phyloP scores from a whole-genome alignment of 2,797 vertebrate species.

The Acanthurus lineatus region DNA sequence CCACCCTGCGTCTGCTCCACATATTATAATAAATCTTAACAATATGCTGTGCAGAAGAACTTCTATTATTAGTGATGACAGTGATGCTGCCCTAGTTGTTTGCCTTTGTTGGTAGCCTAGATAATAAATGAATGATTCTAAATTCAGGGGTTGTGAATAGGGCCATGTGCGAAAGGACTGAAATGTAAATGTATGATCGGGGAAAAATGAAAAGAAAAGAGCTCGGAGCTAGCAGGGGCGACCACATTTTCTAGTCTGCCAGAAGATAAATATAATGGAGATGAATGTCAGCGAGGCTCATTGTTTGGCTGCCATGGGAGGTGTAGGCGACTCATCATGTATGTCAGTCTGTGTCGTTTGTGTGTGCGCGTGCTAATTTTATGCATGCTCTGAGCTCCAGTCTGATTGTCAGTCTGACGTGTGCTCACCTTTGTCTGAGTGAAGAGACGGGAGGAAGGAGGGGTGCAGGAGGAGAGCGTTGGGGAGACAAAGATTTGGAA shows the following conservation, averaged over 20 bases:
- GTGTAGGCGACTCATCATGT: slow-evolving; percentile 63
- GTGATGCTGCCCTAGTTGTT: slow-evolving; percentile 62
- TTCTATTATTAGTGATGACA: slow-evolving; percentile 68
- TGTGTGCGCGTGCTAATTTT: slow-evolving; percentile 66
- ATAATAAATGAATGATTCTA: slow-evolving; percentile 66
- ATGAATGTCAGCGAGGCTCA: slow-evolving; percentile 74
- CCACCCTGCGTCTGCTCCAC: slow-evolving; percentile 38
- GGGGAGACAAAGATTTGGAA: slow-evolving; percentile 62
- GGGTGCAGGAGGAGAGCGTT: slow-evolving; percentile 37
- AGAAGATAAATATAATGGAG: slow-evolving; percentile 74
- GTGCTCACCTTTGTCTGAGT: slow-evolving; percentile 78
- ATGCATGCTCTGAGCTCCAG: slow-evolving; percentile 65
- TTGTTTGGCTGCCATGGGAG: slow-evolving; percentile 77
- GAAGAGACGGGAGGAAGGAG: slow-evolving; percentile 27
- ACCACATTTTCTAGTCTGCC: slow-evolving; percentile 47
- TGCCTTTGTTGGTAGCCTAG: slow-evolving; percentile 65
- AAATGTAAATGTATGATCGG: slow-evolving; percentile 68
- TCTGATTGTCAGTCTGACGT: slow-evolving; percentile 73
- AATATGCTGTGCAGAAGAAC: slow-evolving; percentile 44
- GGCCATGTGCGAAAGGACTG: slow-evolving; percentile 17
- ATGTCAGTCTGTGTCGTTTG: slow-evolving; percentile 43
- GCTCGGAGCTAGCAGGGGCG: slow-evolving; percentile 33
- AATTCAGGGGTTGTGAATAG: slow-evolving; percentile 50
- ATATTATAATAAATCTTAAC: slow-evolving; percentile 51
- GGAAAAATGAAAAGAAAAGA: slow-evolving; percentile 58